phyloP scores from a whole-genome alignment of 2,797 vertebrate species.

The Varecia variegata region DNA sequence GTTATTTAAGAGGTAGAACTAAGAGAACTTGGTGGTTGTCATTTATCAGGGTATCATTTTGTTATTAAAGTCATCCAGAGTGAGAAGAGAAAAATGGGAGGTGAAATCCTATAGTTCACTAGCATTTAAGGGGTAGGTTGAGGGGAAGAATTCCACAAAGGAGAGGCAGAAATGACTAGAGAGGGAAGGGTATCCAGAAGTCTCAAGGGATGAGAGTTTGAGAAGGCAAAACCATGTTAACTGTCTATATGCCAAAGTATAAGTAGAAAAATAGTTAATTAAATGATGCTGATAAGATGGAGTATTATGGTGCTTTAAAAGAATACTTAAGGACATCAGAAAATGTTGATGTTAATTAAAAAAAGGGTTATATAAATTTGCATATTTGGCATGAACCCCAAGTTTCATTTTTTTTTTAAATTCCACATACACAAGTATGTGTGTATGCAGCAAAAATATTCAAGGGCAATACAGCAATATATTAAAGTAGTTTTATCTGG shows the following conservation, averaged over 20 bases:
- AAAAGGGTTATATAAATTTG: neutral
- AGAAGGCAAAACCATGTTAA: neutral
- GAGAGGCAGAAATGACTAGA: neutral
- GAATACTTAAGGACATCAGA: neutral
- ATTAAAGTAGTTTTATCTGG: neutral
- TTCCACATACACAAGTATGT: neutral
- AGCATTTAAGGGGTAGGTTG: neutral
- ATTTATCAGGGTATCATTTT: neutral
- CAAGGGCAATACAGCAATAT: neutral
- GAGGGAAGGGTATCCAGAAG: neutral
- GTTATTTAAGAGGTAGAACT: neutral
- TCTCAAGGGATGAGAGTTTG: neutral
- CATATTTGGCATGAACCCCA: neutral
- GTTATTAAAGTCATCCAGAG: neutral
- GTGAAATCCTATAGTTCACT: neutral
- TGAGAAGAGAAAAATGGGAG: neutral
- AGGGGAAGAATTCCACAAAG: neutral
- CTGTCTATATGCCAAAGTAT: neutral
- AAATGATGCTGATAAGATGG: neutral
- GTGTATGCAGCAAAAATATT: slow-evolving; percentile 6
- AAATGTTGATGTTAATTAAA: neutral
- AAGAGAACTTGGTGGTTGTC: neutral
- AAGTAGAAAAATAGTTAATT: neutral
- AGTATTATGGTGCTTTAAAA: neutral
- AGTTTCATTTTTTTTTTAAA: neutral